Percentiles rank a stretch among this genome's conserved stretches.
Evolutionary conservation across 2,113 vertebrate species (phyloP).

Genomic region (Echinops telfairi): DNA sequence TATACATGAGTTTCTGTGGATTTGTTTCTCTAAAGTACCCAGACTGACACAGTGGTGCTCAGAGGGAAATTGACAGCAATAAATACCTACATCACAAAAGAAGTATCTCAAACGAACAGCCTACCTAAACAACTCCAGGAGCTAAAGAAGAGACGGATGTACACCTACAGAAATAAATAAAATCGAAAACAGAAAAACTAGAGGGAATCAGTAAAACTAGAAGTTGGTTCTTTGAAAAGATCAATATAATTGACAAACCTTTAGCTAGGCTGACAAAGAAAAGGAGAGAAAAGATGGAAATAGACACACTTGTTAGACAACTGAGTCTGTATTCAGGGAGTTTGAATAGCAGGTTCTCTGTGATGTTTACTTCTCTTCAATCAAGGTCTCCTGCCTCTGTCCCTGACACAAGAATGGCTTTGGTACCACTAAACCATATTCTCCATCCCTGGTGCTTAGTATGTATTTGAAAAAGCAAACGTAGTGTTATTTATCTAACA

Average conservation of each 20-base stretch:
- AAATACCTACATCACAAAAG: not conserved
- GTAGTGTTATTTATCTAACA: accelerated
- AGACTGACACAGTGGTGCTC: not conserved
- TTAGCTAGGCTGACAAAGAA: not conserved
- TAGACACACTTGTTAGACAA: not conserved
- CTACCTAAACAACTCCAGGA: not conserved
- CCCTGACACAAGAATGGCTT: not conserved
- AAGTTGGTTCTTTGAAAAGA: not conserved
- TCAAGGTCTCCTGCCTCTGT: conserved; percentile 6
- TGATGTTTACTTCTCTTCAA: not conserved
- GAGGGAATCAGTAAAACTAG: not conserved
- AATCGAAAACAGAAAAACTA: not conserved
- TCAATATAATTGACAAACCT: not conserved
- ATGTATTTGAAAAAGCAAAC: accelerated
- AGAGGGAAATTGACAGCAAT: not conserved
- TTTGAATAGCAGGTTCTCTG: not conserved
- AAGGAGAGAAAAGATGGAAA: not conserved
- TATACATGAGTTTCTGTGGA: no score
- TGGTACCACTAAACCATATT: accelerated
- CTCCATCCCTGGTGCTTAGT: accelerated
- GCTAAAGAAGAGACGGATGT: not conserved
- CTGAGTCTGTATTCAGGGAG: not conserved
- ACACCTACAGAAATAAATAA: not conserved
- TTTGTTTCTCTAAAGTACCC: no score
- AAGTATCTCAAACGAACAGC: not conserved